Evolutionary conservation across 2,797 vertebrate species (phyloP).

Genomic region (Helostoma temminkii): DNA sequence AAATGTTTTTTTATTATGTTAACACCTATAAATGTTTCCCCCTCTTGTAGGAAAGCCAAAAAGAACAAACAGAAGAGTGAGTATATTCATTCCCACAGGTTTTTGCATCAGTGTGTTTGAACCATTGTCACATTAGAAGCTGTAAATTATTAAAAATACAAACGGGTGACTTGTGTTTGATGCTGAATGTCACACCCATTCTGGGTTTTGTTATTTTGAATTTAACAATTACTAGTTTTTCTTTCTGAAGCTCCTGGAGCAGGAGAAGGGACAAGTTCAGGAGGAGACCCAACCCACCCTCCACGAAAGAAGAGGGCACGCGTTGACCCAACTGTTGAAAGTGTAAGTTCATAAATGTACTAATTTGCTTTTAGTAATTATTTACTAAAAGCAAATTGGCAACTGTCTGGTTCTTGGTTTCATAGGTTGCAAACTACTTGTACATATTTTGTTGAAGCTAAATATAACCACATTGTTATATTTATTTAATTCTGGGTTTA

Average conservation of each 20-base stretch:
- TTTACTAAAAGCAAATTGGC: no score
- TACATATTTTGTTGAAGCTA: no score
- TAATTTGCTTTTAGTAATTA: not conserved
- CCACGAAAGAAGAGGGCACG: conserved; percentile 98
- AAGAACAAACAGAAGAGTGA: conserved; percentile 99
- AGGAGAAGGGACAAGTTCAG: conserved; percentile 95
- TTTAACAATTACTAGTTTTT: conserved; percentile 8
- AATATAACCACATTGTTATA: no score
- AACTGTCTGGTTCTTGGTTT: not conserved
- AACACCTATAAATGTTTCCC: not conserved
- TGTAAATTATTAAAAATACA: not conserved
- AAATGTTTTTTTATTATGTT: not conserved
- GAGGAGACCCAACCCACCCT: conserved; percentile 94
- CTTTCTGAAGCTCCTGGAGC: conserved; percentile 89
- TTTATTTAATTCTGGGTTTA: no score
- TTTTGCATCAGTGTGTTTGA: not conserved
- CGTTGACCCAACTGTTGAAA: conserved; percentile 97
- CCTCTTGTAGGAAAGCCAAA: conserved; percentile 92
- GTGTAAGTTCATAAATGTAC: conserved; percentile 82
- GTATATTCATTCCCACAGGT: conserved; percentile 38
- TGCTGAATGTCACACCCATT: not conserved
- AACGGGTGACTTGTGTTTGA: not conserved
- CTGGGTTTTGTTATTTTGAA: not conserved
- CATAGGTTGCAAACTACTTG: no score
- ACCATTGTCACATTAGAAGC: not conserved